Base-by-base conservation (phyloP, 1,140 invertebrate species). In the Wasmannia auropunctata region DNA sequence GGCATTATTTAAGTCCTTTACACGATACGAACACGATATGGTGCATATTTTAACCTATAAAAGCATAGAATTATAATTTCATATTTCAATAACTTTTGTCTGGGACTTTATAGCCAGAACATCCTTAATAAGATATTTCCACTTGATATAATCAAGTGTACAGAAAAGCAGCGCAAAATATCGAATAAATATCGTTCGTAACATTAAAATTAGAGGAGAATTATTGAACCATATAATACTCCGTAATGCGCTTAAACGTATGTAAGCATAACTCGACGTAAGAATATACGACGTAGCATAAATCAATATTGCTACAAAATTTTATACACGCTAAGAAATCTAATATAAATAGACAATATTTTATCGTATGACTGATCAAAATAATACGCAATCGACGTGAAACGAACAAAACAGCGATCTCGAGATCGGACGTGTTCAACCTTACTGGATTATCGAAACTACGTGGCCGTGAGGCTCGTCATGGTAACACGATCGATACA, bases 371-470 rank as follows among this genome's bases (percentile, higher is more conserved):
- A 28, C 10, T 7, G 37, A 43, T 60, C 8, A 22, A 43, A 31
- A 31, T 0, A 28, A 49, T 4, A 54, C 69, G 46, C 19, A 25
- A 58, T 40, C 51, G 14, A 19, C 6, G 11, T 22, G 3, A 40
- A 56, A 67, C 14, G 16, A 7, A 43, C 16, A 14, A 70, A 25
- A 14, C 1, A n/a, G 49, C 49, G 49, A 69, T 74, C 51, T 46
- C 58, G 37, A 28, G 28, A 83, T 83, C 51, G 67, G 37, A 60
- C 43, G 51, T 70, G 11, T 2, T 16, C 51, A 51, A 83, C 25
- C 2, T 72, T 81, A 83, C 46, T 62, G 85, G 88, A 88, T 89
- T 86, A 79, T 76, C 70, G 87, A 70, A 83, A 88, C 56, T 72
- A 76, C 74, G 10, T 79, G 43, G 46, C 77, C 34, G 31, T 46